A percentile compares a stretch with the other conserved stretches of the same genome.
phyloP scores from a whole-genome alignment of 2,888 invertebrate genomes.

The Priocnemis perturbator region DNA sequence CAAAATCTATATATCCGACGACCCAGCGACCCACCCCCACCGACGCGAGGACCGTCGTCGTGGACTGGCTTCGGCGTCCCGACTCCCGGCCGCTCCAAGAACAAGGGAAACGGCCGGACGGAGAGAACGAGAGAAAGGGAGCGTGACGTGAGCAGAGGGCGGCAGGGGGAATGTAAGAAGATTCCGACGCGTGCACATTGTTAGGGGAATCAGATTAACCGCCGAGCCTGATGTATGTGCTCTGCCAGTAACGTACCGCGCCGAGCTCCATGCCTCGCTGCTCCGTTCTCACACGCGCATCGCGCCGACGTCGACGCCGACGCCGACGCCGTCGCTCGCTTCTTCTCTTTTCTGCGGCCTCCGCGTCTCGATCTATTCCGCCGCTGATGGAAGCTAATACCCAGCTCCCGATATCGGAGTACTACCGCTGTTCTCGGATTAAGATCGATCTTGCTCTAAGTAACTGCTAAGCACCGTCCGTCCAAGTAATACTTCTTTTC shows the following conservation, averaged over 20 bases:
- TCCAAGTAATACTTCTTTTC: constrained; percentile 54
- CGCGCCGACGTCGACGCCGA: constrained; percentile 24
- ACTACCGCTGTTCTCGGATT: constrained; percentile 65
- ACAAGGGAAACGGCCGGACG: background rate
- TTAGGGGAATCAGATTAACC: constrained; percentile 75
- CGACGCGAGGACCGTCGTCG: constrained; percentile 3
- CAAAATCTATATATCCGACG: constrained; percentile 70
- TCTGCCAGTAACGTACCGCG: constrained; percentile 54
- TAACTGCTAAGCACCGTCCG: constrained; percentile 59
- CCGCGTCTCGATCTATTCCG: constrained; percentile 1
- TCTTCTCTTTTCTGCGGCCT: background rate
- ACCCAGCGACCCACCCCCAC: constrained; percentile 19
- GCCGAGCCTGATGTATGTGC: constrained; percentile 73
- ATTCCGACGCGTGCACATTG: constrained; percentile 76
- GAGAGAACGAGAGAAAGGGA: constrained; percentile 7
- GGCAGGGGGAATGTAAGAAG: constrained; percentile 70
- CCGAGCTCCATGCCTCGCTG: constrained; percentile 34
- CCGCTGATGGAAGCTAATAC: constrained; percentile 57
- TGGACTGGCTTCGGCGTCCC: constrained; percentile 13
- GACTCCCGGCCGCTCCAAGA: background rate
- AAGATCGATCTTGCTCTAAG: constrained; percentile 68
- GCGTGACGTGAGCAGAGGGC: constrained; percentile 10
- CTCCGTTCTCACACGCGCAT: constrained; percentile 4
- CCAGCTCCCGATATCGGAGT: constrained; percentile 40
- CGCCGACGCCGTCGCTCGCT: too few species aligned